Evolutionary conservation across 64 coral and sea anemone species (phyloP), one percentile per base, ranked within the genome.

Genomic region (Montipora cactus): DNA sequence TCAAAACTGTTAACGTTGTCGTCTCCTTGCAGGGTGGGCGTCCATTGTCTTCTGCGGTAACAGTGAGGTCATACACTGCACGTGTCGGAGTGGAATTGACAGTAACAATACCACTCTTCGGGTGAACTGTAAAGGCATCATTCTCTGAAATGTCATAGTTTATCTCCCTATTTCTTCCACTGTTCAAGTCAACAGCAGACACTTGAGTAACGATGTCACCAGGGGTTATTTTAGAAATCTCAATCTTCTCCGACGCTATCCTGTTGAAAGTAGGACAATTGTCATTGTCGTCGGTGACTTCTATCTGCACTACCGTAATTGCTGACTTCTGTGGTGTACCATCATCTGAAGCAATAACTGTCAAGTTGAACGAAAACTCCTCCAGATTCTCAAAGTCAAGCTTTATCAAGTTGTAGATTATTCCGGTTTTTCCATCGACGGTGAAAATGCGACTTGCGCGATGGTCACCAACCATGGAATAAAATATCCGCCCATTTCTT

Each of bases 401-500:
- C 10, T 45, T 79, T 48, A 47, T 3, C 18, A 51, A 19, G n/a
- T 22, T 76, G 75, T 51, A 79, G 12, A 90, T 2, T n/a, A 55
- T 79, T 49, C 89, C 89, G 22, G 76, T 67, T 49, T 48, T 25
- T 23, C 61, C 76, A 19, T 59, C 77, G 47, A 90, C 16, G 8
- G 76, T 55, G 55, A 90, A 78, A 10, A 49, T 20, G 66, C 14
- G 44, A 22, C 61, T 62, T 0, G 67, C 5, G 1, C n/a, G 5
- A 13, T 69, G 50, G 21, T 58, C 75, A 52, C 71, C 47, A 23
- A 64, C 25, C 52, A 90, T 21, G 19, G 89, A n/a, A 53, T 90
- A 90, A 55, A 71, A 81, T 28, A 90, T 67, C 12, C 64, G 62
- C 4, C 89, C 89, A 52, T 90, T 90, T 78, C 89, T 75, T 47